Percentiles rank a stretch among this genome's conserved stretches.
Evolutionary conservation across 2,888 invertebrate genomes (phyloP).

Genomic region (Ischnura elegans): DNA sequence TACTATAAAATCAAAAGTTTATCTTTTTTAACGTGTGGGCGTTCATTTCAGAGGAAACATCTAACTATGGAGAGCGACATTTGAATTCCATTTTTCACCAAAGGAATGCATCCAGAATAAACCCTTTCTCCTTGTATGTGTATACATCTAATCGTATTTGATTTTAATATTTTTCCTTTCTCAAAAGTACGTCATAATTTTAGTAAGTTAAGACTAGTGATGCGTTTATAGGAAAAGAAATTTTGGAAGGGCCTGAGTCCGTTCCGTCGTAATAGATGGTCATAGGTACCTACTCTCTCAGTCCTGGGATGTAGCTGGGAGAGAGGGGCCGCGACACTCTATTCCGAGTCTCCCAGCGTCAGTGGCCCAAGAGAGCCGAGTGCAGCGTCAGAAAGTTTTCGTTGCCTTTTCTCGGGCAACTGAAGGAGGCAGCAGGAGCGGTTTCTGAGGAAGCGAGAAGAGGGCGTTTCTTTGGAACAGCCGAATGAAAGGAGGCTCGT

Average conservation of each 20-base stretch:
- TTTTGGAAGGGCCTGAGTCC: not conserved
- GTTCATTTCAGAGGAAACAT: no score
- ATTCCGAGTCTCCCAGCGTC: not conserved
- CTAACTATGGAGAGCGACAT: no score
- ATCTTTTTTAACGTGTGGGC: no score
- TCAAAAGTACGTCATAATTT: no score
- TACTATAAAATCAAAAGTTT: no score
- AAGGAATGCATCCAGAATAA: no score
- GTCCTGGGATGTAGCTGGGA: not conserved
- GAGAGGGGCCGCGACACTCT: not conserved
- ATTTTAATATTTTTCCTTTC: no score
- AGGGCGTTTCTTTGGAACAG: not conserved
- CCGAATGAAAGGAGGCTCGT: not conserved
- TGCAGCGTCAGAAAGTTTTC: not conserved
- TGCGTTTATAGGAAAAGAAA: no score
- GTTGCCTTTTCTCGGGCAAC: not conserved
- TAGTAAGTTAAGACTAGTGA: no score
- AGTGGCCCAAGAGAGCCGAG: not conserved
- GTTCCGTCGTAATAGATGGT: not conserved
- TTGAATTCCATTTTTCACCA: no score
- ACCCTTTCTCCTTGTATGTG: no score
- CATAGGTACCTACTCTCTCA: not conserved
- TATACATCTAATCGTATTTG: no score
- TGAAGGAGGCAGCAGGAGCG: not conserved
- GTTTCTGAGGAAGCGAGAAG: not conserved